Conservation (phyloP, 2,888 invertebrate genomes). For the Platypus cylindrus region DNA sequence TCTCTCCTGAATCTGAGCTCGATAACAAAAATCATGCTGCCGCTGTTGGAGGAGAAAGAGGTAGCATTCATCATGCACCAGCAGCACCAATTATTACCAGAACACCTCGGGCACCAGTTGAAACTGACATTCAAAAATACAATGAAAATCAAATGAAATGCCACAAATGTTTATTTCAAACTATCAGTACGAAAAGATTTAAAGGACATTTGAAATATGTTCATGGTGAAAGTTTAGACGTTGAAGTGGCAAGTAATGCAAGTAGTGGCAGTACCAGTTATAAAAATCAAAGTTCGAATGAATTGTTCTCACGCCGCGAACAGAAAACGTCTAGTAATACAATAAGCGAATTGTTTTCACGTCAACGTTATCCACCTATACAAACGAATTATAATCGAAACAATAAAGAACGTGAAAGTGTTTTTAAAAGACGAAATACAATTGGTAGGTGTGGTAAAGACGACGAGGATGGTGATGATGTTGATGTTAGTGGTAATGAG, state of each 20-base stretch:
- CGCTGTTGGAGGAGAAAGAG: constrained; percentile 1
- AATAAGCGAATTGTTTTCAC: constrained; percentile 10
- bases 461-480: too few species aligned
- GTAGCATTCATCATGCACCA: constrained; percentile 1
- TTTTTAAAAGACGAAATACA: constrained; percentile 12
- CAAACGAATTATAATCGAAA: constrained; percentile 2
- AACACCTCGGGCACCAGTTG: not conserved
- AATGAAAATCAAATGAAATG: constrained; percentile 10
- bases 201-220: constrained; percentile 15
- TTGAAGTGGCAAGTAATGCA: not conserved
- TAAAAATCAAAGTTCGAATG: not conserved
- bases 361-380: constrained; percentile 1
- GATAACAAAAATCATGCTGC: too few species aligned
- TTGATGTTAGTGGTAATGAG: constrained; percentile 9
- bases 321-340: constrained; percentile 2
- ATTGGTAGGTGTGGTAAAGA: too few species aligned
- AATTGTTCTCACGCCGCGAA: constrained; percentile 12
- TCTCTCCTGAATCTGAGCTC: constrained; percentile 2
- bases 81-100: constrained; percentile 3
- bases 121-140: not conserved
- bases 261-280: not conserved
- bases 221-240: constrained; percentile 9
- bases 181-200: constrained; percentile 11
- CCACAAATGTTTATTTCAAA: constrained; percentile 14
- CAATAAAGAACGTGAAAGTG: not conserved